phyloP scores from a whole-genome alignment of 2,888 invertebrate species.

The Aleiodes alternator region DNA sequence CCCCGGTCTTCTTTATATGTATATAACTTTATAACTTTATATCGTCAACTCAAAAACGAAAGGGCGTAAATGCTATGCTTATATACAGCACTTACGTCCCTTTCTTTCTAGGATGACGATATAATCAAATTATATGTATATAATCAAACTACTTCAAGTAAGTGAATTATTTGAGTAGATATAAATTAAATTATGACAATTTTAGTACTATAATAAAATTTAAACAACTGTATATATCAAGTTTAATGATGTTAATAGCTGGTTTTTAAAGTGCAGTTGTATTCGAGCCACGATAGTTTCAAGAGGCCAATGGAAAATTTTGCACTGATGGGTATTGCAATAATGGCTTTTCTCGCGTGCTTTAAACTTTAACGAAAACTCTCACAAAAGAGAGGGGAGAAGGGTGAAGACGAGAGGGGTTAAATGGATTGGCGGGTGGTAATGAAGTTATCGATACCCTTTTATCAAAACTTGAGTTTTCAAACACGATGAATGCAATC shows the following conservation, averaged over 20 bases:
- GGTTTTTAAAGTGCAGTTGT: conserved; percentile 1
- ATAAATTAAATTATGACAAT: no score
- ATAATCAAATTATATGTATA: no score
- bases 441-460: conserved; percentile 44
- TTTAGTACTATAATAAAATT: background rate
- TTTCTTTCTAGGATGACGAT: no score
- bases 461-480: conserved; percentile 21
- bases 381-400: background rate
- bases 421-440: conserved; percentile 41
- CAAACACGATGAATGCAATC: conserved; percentile 6
- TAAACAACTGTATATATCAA: background rate
- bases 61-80: no score
- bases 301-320: conserved; percentile 13
- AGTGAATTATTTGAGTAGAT: no score
- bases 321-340: conserved; percentile 19
- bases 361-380: conserved; percentile 31
- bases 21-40: no score
- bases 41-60: no score
- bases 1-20: no score
- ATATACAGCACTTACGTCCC: no score
- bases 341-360: conserved; percentile 39
- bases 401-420: background rate
- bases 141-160: no score
- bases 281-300: background rate
- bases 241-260: conserved; percentile 7